Evolutionary conservation across 2,113 vertebrate genomes (phyloP).

Genomic region (Eonycteris spelaea): DNA sequence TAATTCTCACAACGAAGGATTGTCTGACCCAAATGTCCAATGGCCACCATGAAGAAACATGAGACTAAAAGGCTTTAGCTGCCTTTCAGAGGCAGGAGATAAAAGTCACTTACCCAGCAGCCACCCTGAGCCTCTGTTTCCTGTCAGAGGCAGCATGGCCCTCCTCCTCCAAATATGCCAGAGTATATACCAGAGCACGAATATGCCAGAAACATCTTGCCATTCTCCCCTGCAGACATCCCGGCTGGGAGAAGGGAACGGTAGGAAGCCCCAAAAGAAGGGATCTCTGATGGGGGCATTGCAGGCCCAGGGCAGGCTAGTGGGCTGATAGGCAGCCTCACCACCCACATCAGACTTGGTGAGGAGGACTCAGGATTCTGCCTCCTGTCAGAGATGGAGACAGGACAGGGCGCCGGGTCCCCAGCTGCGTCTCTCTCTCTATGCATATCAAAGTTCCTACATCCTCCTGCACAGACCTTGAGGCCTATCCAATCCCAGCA

Average conservation of each 20-base stretch:
- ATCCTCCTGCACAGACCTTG: neutral
- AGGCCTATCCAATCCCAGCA: neutral
- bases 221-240: neutral
- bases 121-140: neutral
- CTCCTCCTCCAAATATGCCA: neutral
- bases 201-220: neutral
- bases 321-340: neutral
- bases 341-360: rapidly evolving
- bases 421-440: neutral
- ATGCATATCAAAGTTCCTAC: rapidly evolving
- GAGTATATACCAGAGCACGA: neutral
- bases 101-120: neutral
- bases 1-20: neutral
- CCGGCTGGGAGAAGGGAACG: neutral
- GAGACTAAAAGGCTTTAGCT: neutral
- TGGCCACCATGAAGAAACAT: neutral
- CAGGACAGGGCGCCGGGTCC: rapidly evolving
- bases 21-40: neutral
- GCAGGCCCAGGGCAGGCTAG: neutral
- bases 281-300: neutral
- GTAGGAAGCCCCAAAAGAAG: neutral
- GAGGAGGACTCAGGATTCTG: neutral
- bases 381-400: neutral
- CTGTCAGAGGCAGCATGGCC: neutral
- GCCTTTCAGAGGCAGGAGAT: neutral